Evolutionary conservation across 2,797 vertebrate species (phyloP), one percentile per base, ranked within the genome.

Genomic region (Neomorphus geoffroyi): DNA sequence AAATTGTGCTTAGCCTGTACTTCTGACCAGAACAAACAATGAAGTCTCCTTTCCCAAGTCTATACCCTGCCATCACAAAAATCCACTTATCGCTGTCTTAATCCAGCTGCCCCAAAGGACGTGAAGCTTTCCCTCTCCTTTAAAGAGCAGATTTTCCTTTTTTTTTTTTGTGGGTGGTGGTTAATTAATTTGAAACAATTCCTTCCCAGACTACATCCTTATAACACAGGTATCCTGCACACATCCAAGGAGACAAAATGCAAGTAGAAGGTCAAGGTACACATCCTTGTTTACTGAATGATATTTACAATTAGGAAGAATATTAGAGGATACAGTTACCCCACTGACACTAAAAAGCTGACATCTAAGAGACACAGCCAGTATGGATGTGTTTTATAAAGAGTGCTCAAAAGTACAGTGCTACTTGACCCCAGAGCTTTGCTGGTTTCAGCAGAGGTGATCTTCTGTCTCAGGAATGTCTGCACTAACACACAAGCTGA

Each of bases 401-500:
- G 60, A 78, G 32, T 12, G 23, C 43, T 81, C 65, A 35, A 32
- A 53, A 92, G 67, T 35, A 74, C 41, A 48, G 54, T 75, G 62
- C 56, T 83, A 74, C 56, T 86, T 88, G 91, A 94, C 75, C 75
- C 50, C 0, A 0, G 6, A 79, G 43, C 54, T 80, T 43, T 78
- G 75, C 82, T 91, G 75, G 24, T 61, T 88, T 88, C 81, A 86
- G 50, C 24, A 90, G 57, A 65, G 18, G 18, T 88, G 83, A 96
- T 84, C 69, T 80, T 83, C 33, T 74, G 33, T 28, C 50, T 95
- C 80, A 88, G 93, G 93, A 94, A 92, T 79, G 80, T 39, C 77
- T 84, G 30, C 26, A 72, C n/a, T 61, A 84, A 54, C 39, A 82
- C 45, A 78, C 33, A 83, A 93, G 82, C 61, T 83, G 37, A 86